Percentiles rank a stretch among this genome's conserved stretches.
phyloP scores from a whole-genome alignment of 2,797 vertebrate species.

The Lepilemur septentrionalis region DNA sequence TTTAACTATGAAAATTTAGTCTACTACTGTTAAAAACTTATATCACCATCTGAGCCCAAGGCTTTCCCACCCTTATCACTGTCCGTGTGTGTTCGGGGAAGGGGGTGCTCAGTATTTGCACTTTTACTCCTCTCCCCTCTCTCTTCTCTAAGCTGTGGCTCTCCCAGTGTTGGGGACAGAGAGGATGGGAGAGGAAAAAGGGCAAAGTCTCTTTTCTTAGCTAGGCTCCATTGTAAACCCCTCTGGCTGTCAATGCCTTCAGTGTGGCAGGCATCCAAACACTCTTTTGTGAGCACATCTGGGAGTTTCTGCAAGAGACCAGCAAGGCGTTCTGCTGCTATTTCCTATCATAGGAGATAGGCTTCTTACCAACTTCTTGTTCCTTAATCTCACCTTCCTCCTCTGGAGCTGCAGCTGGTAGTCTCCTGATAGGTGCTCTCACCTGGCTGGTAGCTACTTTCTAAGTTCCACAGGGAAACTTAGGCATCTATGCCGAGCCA shows the following conservation, averaged over 20 bases:
- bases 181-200: neutral
- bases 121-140: neutral
- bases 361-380: neutral
- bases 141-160: neutral
- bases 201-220: slow-evolving; percentile 32
- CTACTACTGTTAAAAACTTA: neutral
- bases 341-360: neutral
- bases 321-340: neutral
- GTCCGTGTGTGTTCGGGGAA: neutral
- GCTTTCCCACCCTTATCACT: neutral
- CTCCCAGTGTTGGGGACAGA: neutral
- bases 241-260: neutral
- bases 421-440: neutral
- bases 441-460: neutral
- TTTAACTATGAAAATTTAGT: neutral
- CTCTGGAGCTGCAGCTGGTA: neutral
- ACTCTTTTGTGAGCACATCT: neutral
- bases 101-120: neutral
- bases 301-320: neutral
- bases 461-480: neutral
- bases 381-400: neutral
- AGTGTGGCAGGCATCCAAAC: neutral
- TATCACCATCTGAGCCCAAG: neutral
- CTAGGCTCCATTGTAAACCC: neutral
- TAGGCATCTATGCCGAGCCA: neutral